Base-by-base conservation (phyloP, 2,113 vertebrate genomes). In the Dryoscopus gambensis region DNA sequence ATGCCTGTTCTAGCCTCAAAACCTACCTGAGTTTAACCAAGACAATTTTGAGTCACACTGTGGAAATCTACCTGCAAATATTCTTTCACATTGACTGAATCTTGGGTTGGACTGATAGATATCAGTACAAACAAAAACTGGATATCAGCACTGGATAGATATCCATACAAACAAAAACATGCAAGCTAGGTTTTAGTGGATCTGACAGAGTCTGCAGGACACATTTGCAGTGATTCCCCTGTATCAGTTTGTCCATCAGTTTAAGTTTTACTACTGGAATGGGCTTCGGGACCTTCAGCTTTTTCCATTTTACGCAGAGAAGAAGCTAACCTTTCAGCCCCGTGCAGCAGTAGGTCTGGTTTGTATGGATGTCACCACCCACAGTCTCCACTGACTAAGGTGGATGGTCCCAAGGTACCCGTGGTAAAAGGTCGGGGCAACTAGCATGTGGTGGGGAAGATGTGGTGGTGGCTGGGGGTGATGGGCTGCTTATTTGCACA, bases 151-250 rank as follows among this genome's bases (percentile, higher is more conserved):
- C n/a, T n/a, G n/a, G 46, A 40, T 63, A 59, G 27, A 37, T 52
- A 59, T 3, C 0, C 1, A n/a, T 79, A 50, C 16, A 77, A 92
- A 62, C 39, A 46, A 77, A 83, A 70, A 64, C 23, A 35, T 63
- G 7, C 33, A 78, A 47, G 10, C 30, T 59, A 24, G 3, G 14
- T 81, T 94, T 78, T 75, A 56, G 21, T 57, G 42, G 30, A 9
- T 89, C 22, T 52, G 91, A n/a, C 47, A 69, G 25, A 0, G 0
- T 59, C 53, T 0, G 0, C 46, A 60, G 4, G 30, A 76, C 17
- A 18, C 6, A 27, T 64, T 59, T 76, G 18, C 57, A 82, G 53
- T 50, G 44, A 93, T 81, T 87, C 20, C 11, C 16, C n/a, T 35
- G 14, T 25, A 46, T 35, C 10, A 2, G 10, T 47, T 88, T 77